These are phyloP conservation scores for Epinephelus awoara DNA, from an alignment of 2,797 vertebrate species.

Conservation along the genomic window DNA sequence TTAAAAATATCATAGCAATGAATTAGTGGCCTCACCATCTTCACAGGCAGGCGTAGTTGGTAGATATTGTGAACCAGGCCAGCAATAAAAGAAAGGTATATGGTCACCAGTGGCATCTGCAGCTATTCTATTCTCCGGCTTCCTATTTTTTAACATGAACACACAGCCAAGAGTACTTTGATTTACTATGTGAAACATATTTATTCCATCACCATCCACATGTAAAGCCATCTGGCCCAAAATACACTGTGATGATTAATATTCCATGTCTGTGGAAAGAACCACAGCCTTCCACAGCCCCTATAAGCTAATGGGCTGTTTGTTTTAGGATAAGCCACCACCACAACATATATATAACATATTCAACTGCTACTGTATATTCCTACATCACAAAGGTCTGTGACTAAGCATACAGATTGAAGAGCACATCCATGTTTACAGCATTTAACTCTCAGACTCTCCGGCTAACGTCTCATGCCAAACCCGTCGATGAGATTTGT, in stretches of 20 bases:
- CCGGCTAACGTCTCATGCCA: constrained; percentile 23
- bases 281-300: constrained; percentile 16
- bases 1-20: constrained; percentile 46
- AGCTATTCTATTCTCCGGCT: constrained; percentile 3
- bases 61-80: constrained; percentile 59
- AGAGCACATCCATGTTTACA: constrained; percentile 68
- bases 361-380: constrained; percentile 35
- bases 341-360: constrained; percentile 27
- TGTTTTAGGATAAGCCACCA: constrained; percentile 13
- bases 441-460: constrained; percentile 41
- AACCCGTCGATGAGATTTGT: constrained; percentile 47
- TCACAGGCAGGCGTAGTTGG: constrained; percentile 48
- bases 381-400: constrained; percentile 69
- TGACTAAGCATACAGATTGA: constrained; percentile 73
- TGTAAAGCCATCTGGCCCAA: constrained; percentile 50
- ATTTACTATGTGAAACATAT: constrained; percentile 34
- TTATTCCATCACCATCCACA: constrained; percentile 43
- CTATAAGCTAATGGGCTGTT: constrained; percentile 23
- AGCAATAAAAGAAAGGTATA: constrained; percentile 39
- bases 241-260: constrained; percentile 56
- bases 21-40: constrained; percentile 51
- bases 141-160: not conserved
- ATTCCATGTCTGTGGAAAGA: constrained; percentile 40
- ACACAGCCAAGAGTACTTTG: constrained; percentile 17
- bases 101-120: constrained; percentile 26